phyloP scores from a whole-genome alignment of 2,888 invertebrate genomes.

The Trichopria drosophilae region DNA sequence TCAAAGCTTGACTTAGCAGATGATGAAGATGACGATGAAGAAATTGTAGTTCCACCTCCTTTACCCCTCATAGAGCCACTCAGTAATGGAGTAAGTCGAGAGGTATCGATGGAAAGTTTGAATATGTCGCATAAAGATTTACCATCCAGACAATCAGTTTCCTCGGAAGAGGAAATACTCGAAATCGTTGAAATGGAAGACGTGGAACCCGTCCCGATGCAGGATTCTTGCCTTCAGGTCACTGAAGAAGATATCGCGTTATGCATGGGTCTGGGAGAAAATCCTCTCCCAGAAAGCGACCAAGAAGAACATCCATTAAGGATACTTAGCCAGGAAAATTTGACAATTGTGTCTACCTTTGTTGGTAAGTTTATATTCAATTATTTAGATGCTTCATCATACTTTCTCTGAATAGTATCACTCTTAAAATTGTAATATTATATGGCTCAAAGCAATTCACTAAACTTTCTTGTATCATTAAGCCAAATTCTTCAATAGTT shows the following conservation, averaged over 20 bases:
- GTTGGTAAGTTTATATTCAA: constrained; percentile 64
- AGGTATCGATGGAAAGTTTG: constrained; percentile 81
- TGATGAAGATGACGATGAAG: constrained; percentile 78
- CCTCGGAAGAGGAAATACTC: constrained; percentile 72
- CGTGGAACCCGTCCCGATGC: constrained; percentile 81
- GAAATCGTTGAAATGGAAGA: constrained; percentile 82
- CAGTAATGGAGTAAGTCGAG: constrained; percentile 67
- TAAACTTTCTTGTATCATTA: neutral
- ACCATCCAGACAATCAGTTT: constrained; percentile 63
- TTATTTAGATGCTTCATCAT: neutral
- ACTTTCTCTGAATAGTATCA: neutral
- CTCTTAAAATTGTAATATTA: neutral
- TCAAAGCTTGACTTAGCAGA: constrained; percentile 49
- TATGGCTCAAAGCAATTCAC: neutral
- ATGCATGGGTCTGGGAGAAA: constrained; percentile 79
- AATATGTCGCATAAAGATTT: constrained; percentile 77
- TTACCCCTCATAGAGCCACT: constrained; percentile 77
- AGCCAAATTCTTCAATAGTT: neutral
- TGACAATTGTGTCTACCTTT: constrained; percentile 88
- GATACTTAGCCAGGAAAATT: constrained; percentile 87
- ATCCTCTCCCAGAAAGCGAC: constrained; percentile 72
- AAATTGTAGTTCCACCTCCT: constrained; percentile 80
- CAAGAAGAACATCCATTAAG: constrained; percentile 84
- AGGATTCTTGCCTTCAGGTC: constrained; percentile 85
- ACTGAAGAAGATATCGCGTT: constrained; percentile 91